Evolutionary conservation across 2,888 invertebrate genomes (phyloP), one percentile per base, ranked within the genome.

Genomic region (Spodoptera littoralis): DNA sequence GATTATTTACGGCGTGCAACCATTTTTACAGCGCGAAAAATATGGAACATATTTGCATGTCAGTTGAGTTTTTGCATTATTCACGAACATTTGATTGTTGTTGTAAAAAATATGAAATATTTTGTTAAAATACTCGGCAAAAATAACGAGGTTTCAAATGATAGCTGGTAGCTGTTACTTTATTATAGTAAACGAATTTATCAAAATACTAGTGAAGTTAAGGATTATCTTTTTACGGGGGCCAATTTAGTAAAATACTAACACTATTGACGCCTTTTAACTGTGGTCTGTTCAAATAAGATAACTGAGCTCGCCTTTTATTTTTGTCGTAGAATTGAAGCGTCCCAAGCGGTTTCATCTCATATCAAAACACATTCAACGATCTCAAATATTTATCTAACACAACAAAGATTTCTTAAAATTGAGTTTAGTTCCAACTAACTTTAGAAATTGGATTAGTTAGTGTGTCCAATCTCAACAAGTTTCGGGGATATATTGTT

Each of bases 241-340:
- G 42, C 44, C 41, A 24, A 62, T 64, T 77, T 58, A 67, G 62
- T 60, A 12, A n/a, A 48, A 53, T 51, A 55, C 45, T 56, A 56
- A 53, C 51, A 45, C 48, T 55, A 65, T 65, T 67, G 47, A 57
- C 50, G 56, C 47, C 36, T 36, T 2, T 36, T 36, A 36, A 46
- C 43, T 42, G 54, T 72, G 72, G 75, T 73, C 79, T 85, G 81
- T 65, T 74, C 77, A 83, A 83, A 84, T 81, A 80, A 83, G 81
- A 83, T 85, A 85, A 77, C 73, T 66, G 59, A 76, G 73, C 66
- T 70, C 69, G 65, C 59, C 54, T 65, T 36, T 62, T 67, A 49
- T 52, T 53, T 46, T 53, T 12, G 42, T 41, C 55, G 43, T 50
- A 56, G 6, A 59, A 24, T 44, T 13, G 45, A 51, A 30, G 52